phyloP scores from a whole-genome alignment of 2,797 vertebrate species.

The Cygnus olor region DNA sequence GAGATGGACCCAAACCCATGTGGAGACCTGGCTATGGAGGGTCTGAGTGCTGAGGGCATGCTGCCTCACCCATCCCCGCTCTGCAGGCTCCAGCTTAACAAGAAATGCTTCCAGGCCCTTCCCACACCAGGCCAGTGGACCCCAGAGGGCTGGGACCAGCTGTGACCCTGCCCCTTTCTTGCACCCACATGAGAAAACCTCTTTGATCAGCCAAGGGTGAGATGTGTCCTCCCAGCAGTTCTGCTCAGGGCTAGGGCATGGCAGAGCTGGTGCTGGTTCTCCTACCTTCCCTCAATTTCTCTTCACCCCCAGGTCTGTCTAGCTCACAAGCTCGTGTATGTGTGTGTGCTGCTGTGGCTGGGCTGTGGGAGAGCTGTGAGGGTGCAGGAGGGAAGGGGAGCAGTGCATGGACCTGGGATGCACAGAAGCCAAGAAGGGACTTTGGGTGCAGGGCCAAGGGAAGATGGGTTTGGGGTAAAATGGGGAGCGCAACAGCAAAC shows the following conservation, averaged over 20 bases:
- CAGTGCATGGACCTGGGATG: background rate
- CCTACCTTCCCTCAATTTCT: background rate
- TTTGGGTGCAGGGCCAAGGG: background rate
- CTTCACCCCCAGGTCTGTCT: background rate
- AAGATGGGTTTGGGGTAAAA: background rate
- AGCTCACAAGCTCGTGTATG: background rate
- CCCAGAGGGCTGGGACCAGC: background rate
- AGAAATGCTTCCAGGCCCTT: background rate
- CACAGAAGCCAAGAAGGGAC: background rate
- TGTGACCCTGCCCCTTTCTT: background rate
- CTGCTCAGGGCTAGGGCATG: background rate
- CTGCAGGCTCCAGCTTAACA: background rate
- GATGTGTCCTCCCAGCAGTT: background rate
- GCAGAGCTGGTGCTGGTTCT: background rate
- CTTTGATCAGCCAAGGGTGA: background rate
- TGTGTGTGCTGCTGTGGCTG: background rate
- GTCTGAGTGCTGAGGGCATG: background rate
- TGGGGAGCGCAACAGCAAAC: background rate
- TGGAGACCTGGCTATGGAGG: background rate
- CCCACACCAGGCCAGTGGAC: background rate
- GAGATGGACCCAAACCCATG: background rate
- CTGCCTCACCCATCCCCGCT: background rate
- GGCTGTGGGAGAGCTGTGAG: accelerated
- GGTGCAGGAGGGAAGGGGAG: background rate
- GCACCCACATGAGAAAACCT: background rate